phyloP scores from a whole-genome alignment of 2,113 vertebrate genomes.

The Callipepla californica region DNA sequence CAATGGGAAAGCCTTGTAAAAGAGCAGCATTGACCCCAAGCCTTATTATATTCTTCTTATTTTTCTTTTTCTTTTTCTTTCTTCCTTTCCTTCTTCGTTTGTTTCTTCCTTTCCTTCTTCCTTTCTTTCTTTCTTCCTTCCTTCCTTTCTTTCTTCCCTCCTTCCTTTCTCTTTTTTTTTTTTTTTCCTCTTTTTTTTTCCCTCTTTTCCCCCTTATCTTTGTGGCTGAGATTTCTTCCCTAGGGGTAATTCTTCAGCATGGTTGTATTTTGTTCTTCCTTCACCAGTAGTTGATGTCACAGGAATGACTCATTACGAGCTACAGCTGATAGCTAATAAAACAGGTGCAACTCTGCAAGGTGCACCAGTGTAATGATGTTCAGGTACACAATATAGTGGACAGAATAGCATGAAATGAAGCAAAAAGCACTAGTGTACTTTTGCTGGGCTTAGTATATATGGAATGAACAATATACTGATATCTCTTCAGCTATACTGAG shows the following conservation, averaged over 20 bases:
- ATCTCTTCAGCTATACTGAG: background rate
- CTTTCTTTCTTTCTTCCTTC: background rate
- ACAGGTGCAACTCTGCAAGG: background rate
- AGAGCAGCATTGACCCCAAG: background rate
- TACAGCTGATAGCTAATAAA: background rate
- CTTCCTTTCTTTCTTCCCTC: background rate
- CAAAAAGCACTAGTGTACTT: background rate
- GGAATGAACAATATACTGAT: background rate
- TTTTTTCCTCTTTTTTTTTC: background rate
- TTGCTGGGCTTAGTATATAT: background rate
- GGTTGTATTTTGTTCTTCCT: background rate
- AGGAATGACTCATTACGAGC: background rate
- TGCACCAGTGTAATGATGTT: background rate
- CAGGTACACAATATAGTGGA: accelerated
- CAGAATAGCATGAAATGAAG: background rate
- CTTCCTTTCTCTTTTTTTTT: background rate
- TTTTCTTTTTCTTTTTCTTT: background rate
- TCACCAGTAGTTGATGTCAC: background rate
- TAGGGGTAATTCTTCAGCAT: background rate
- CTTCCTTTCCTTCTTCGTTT: background rate
- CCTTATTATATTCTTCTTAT: background rate
- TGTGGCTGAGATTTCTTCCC: background rate
- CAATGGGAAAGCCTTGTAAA: background rate
- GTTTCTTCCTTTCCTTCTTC: background rate
- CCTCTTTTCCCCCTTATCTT: accelerated